Conservation (phyloP, 1,140 invertebrate species). For the Scaptodrosophila lebanonensis region DNA sequence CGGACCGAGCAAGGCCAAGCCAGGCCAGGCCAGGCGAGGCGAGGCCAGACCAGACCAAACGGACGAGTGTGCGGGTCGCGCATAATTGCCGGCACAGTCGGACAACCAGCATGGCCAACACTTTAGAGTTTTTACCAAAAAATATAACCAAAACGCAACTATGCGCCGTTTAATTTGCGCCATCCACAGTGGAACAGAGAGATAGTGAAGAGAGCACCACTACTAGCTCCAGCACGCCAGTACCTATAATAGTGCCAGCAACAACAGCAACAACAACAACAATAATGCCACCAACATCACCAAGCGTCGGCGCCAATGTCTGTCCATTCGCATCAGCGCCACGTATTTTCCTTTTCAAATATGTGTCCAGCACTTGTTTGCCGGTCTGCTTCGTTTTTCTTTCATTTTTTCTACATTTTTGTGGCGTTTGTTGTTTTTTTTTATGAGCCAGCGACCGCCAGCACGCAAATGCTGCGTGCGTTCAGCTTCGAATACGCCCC, state of each 20-base stretch:
- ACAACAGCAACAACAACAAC: too few relatives aligned
- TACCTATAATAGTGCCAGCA: too few relatives aligned
- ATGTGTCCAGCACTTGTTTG: slow-evolving; percentile 65
- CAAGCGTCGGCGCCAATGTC: too few relatives aligned
- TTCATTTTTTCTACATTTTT: slow-evolving; percentile 9
- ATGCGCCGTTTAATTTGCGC: slow-evolving; percentile 68
- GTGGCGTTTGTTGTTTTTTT: slow-evolving; percentile 7
- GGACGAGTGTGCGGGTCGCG: slow-evolving; percentile 22
- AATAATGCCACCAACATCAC: too few relatives aligned
- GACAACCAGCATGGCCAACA: slow-evolving; percentile 11
- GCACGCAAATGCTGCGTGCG: slow-evolving; percentile 71
- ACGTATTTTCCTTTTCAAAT: slow-evolving; percentile 74
- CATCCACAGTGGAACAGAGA: slow-evolving; percentile 9
- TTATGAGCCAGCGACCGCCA: slow-evolving; percentile 41
- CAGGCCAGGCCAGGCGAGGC: too few relatives aligned
- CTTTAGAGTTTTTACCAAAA: slow-evolving; percentile 5
- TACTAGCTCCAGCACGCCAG: too few relatives aligned
- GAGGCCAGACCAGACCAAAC: too few relatives aligned
- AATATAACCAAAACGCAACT: slow-evolving; percentile 31
- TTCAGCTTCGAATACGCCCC: slow-evolving; percentile 16
- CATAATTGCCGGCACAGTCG: slow-evolving; percentile 26
- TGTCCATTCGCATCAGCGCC: slow-evolving; percentile 58
- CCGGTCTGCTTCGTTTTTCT: slow-evolving; percentile 11
- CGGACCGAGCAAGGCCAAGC: neutral
- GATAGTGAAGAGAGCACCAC: too few relatives aligned